Evolutionary conservation across 2,113 vertebrate species (phyloP).

Genomic region (Osmerus eperlanus): DNA sequence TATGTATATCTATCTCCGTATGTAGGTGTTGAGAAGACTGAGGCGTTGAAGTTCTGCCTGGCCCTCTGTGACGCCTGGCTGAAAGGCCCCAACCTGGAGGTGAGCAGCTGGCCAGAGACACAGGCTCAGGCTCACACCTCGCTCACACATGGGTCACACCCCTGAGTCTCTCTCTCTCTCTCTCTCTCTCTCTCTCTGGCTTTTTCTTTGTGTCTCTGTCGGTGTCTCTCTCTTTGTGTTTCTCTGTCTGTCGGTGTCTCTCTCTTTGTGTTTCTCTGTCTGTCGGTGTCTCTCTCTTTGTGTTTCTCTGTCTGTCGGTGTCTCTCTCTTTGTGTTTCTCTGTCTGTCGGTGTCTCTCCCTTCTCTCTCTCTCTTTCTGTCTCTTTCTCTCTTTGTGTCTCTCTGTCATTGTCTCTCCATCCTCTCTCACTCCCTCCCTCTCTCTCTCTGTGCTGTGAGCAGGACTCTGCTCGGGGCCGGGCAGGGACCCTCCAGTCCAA

Average conservation of each 20-base stretch:
- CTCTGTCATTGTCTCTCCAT: not conserved
- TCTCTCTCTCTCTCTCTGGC: no score
- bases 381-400: not conserved
- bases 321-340: no score
- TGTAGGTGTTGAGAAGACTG: constrained; percentile 83
- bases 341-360: no score
- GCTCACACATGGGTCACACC: no score
- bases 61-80: constrained; percentile 83
- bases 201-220: not conserved
- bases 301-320: no score
- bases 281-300: no score
- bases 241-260: not conserved
- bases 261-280: no score
- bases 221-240: not conserved
- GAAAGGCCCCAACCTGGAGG: constrained; percentile 75
- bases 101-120: constrained; percentile 38
- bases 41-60: constrained; percentile 85
- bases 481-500: constrained; percentile 82
- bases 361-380: not conserved
- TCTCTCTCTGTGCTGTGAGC: not conserved
- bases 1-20: not conserved
- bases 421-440: no score
- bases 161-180: no score
- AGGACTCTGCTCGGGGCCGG: constrained; percentile 74
- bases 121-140: no score